phyloP scores from a whole-genome alignment of 2,113 vertebrate species.

The Azemiops feae region DNA sequence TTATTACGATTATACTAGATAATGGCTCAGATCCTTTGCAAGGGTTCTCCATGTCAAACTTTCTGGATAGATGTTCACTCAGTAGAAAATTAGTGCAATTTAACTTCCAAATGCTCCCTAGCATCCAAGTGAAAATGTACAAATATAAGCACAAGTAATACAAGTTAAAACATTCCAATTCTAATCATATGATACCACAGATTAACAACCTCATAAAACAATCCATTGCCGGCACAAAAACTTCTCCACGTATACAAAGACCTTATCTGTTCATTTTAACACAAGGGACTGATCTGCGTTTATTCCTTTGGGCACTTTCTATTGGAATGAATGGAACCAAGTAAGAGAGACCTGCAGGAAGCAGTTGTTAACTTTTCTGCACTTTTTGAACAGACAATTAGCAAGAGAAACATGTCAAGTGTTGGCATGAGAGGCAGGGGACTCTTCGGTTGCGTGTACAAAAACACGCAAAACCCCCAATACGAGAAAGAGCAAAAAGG shows the following conservation, averaged over 20 bases:
- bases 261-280: background rate
- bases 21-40: background rate
- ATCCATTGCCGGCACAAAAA: background rate
- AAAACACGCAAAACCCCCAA: conserved; percentile 28
- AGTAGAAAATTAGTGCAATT: conserved; percentile 20
- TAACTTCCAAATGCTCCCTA: background rate
- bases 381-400: conserved; percentile 33
- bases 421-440: conserved; percentile 38
- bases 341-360: background rate
- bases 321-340: background rate
- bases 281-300: background rate
- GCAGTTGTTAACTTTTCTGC: background rate
- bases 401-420: conserved; percentile 40
- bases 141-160: conserved; percentile 12
- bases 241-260: background rate
- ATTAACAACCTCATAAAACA: background rate
- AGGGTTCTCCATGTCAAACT: conserved; percentile 10
- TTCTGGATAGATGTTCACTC: background rate
- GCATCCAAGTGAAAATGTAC: conserved; percentile 25
- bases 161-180: background rate
- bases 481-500: conserved; percentile 46
- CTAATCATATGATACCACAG: background rate
- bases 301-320: background rate
- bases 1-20: conserved; percentile 42
- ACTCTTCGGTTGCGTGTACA: conserved; percentile 23